These are phyloP conservation scores for Brachionus rotundiformis DNA, from an alignment of 1,140 invertebrate genomes.

Conservation along the genomic window DNA sequence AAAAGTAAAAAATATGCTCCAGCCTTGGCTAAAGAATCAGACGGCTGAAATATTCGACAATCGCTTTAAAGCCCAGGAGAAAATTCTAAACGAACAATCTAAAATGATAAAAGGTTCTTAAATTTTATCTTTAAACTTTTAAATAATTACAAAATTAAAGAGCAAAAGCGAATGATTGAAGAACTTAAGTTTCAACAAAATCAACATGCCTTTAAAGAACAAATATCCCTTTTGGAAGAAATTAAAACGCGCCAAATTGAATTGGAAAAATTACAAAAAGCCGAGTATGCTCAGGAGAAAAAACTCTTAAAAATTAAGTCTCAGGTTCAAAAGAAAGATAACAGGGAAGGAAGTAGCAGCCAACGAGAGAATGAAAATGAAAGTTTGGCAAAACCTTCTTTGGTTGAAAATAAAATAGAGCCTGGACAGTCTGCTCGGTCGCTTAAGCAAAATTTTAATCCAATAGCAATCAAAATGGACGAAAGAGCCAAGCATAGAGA, in stretches of 20 bases:
- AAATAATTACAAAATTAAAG: conserved; percentile 44
- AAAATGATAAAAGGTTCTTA: conserved; percentile 50
- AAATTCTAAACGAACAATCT: conserved; percentile 52
- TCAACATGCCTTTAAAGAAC: conserved; percentile 56
- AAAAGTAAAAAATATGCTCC: conserved; percentile 52
- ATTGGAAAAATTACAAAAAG: conserved; percentile 27
- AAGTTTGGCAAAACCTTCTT: background rate
- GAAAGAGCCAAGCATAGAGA: conserved; percentile 59
- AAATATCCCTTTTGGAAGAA: conserved; percentile 52
- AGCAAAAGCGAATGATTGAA: conserved; percentile 61
- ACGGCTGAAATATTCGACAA: conserved; percentile 59
- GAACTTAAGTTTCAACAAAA: conserved; percentile 59
- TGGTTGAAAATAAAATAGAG: background rate
- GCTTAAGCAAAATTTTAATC: background rate
- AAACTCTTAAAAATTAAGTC: conserved; percentile 10
- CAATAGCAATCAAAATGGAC: conserved; percentile 58
- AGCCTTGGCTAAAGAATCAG: conserved; percentile 54
- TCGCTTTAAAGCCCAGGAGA: conserved; percentile 61
- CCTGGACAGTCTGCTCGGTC: background rate
- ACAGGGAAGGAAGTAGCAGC: background rate
- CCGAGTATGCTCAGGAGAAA: conserved; percentile 32
- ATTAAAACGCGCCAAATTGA: conserved; percentile 47
- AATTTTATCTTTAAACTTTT: background rate
- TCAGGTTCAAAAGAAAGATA: background rate
- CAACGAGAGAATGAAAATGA: background rate